Conservation (phyloP, 2,797 vertebrate species). For the Acipenser oxyrinchus region DNA sequence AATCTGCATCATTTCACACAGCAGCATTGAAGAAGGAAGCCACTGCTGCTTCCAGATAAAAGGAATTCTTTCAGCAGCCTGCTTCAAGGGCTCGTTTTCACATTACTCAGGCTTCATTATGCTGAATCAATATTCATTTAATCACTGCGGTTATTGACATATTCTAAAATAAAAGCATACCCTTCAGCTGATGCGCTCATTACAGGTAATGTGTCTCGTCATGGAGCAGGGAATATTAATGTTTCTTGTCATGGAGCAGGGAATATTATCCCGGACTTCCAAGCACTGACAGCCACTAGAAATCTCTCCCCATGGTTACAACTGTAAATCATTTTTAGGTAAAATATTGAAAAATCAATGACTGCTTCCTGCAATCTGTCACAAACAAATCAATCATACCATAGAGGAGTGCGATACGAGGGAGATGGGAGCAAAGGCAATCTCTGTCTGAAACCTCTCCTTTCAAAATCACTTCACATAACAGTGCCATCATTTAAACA, state of each 20-base stretch:
- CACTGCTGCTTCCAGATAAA: conserved; percentile 59
- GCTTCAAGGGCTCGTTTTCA: conserved; percentile 80
- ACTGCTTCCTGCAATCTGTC: conserved; percentile 94
- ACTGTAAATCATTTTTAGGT: conserved; percentile 95
- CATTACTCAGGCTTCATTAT: conserved; percentile 92
- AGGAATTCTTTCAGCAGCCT: conserved; percentile 55
- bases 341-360: conserved; percentile 98
- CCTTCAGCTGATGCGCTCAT: conserved; percentile 77
- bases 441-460: conserved; percentile 88
- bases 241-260: conserved; percentile 85
- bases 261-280: conserved; percentile 80
- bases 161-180: conserved; percentile 91
- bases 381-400: conserved; percentile 96
- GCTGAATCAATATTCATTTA: conserved; percentile 97
- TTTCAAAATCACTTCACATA: conserved; percentile 91
- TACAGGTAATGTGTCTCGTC: conserved; percentile 92
- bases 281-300: conserved; percentile 70
- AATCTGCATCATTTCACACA: conserved; percentile 45
- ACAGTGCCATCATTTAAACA: conserved; percentile 97
- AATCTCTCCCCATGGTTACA: conserved; percentile 78
- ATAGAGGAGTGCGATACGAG: conserved; percentile 59
- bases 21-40: conserved; percentile 54
- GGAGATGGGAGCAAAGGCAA: conserved; percentile 68
- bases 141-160: conserved; percentile 92
- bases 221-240: conserved; percentile 47